phyloP scores from a whole-genome alignment of 92 coral and sea anemone species.

The Palythoa grandis region DNA sequence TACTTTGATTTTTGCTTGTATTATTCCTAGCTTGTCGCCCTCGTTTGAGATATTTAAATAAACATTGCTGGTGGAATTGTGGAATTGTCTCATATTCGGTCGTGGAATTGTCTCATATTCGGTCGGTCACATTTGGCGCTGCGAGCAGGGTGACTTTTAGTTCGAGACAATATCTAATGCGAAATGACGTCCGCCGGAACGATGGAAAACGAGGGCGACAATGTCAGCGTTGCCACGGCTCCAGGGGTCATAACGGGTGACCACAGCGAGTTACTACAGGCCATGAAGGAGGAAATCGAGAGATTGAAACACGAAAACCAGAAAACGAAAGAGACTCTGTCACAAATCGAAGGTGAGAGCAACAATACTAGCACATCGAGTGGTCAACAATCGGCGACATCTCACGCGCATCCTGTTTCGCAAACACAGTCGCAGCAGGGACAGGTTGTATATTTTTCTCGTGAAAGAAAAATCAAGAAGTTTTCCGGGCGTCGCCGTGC shows the following conservation, averaged over 20 bases:
- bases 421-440: conserved; percentile 2
- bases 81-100: conserved; percentile 3
- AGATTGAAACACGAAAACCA: conserved; percentile 6
- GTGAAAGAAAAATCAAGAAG: conserved; percentile 28
- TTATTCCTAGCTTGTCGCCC: conserved; percentile 37
- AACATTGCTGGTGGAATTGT: conserved; percentile 6
- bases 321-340: conserved; percentile 28
- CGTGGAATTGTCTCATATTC: conserved; percentile 14
- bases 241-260: neutral
- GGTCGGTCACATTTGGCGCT: conserved; percentile 10
- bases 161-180: conserved; percentile 15
- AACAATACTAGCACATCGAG: conserved; percentile 16
- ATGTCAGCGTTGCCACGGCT: conserved; percentile 29
- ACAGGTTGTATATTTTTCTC: conserved; percentile 11
- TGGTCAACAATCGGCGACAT: conserved; percentile 1
- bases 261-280: conserved; percentile 5
- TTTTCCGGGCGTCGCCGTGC: conserved; percentile 16
- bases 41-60: conserved; percentile 10
- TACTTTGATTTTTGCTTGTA: conserved; percentile 15
- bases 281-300: conserved; percentile 20
- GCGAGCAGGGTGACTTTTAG: conserved; percentile 23
- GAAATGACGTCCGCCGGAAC: conserved; percentile 23
- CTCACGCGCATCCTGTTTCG: neutral
- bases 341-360: neutral
- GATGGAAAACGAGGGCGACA: conserved; percentile 25